Evolutionary conservation across 2,113 vertebrate genomes (phyloP).

Genomic region (Microtus pennsylvanicus): DNA sequence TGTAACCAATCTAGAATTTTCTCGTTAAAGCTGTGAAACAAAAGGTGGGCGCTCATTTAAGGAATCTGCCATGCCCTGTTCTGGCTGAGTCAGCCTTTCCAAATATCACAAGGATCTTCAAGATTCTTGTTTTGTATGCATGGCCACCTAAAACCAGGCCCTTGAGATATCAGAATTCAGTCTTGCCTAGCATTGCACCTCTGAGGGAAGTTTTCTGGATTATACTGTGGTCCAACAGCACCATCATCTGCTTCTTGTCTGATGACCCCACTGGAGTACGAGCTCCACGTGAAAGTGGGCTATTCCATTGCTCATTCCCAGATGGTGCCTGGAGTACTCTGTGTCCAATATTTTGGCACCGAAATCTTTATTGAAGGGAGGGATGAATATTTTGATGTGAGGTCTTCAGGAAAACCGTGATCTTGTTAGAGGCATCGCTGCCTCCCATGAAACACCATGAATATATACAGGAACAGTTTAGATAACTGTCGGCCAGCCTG

Average conservation of each 20-base stretch:
- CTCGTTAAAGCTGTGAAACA: not conserved
- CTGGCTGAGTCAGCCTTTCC: too few relatives aligned
- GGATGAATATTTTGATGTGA: not conserved
- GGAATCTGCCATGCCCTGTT: too few relatives aligned
- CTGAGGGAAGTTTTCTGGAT: not conserved
- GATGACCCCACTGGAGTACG: not conserved
- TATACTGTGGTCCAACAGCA: not conserved
- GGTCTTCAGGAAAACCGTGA: not conserved
- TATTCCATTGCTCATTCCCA: not conserved
- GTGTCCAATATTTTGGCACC: not conserved
- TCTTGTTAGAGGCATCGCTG: not conserved
- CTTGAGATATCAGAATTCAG: not conserved
- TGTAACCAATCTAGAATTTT: not conserved
- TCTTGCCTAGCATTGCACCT: not conserved
- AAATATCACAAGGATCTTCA: rapidly evolving
- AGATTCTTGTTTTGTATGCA: not conserved
- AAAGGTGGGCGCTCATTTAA: not conserved
- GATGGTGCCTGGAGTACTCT: not conserved
- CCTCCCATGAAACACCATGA: not conserved
- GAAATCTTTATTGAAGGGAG: not conserved
- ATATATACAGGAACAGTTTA: not conserved
- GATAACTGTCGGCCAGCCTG: not conserved
- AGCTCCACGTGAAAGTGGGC: not conserved
- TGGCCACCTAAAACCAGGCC: not conserved
- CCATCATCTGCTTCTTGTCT: not conserved